phyloP scores from a whole-genome alignment of 2,113 vertebrate species.

The Dasypus novemcinctus region DNA sequence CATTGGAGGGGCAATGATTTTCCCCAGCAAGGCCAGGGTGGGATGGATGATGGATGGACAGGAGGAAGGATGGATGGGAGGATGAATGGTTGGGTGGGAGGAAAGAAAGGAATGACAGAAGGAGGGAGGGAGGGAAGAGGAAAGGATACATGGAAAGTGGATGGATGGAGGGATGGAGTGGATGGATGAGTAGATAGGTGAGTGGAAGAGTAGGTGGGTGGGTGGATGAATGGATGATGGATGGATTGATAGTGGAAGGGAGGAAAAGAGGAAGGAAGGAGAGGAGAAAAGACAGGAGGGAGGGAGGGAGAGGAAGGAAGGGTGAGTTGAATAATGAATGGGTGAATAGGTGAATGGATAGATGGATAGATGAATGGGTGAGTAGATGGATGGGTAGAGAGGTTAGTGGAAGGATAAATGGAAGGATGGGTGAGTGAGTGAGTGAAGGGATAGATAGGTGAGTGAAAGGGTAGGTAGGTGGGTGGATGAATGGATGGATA shows the following conservation, averaged over 20 bases:
- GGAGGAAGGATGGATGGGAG: background rate
- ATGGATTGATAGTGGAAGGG: no score
- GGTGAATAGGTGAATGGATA: no score
- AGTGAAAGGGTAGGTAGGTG: no score
- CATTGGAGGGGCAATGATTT: background rate
- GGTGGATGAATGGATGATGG: no score
- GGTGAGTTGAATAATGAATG: no score
- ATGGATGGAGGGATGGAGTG: no score
- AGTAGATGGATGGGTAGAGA: background rate
- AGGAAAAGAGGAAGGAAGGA: background rate
- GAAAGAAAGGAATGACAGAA: background rate
- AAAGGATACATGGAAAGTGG: background rate
- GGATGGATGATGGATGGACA: background rate
- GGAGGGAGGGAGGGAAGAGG: no score
- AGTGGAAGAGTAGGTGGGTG: no score
- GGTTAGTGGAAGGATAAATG: no score
- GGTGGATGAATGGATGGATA: no score
- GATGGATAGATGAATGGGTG: background rate
- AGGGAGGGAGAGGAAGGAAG: no score
- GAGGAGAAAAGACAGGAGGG: background rate
- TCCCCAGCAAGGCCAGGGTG: background rate
- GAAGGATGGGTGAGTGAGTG: accelerated
- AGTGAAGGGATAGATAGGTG: background rate
- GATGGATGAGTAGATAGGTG: background rate
- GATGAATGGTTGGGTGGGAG: conserved; percentile 6